These are phyloP conservation scores for Cettia cetti DNA, from an alignment of 2,113 vertebrate genomes.

Conservation along the genomic window DNA sequence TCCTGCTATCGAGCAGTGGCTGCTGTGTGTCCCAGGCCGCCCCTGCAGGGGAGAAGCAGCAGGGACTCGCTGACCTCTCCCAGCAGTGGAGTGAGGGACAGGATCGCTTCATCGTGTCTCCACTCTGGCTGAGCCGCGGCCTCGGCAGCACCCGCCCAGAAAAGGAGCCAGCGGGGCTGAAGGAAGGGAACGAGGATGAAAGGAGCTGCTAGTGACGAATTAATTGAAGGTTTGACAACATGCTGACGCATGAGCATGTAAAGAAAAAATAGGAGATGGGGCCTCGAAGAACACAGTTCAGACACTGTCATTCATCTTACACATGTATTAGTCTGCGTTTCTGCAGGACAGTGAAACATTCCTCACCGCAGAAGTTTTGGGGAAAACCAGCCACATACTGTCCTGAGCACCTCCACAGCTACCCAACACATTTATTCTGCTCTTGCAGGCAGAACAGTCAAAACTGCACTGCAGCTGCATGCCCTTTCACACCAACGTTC, in stretches of 20 bases:
- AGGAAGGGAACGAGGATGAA: background rate
- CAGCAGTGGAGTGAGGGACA: background rate
- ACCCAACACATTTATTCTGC: background rate
- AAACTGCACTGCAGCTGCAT: background rate
- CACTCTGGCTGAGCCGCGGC: background rate
- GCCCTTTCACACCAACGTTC: accelerated
- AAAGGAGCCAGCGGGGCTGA: accelerated
- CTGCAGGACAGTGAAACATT: background rate
- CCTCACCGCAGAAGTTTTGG: background rate
- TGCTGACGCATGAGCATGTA: background rate
- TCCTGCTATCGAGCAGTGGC: accelerated
- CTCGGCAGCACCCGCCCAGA: background rate
- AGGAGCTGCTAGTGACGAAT: background rate
- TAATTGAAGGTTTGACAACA: background rate
- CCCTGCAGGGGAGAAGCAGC: background rate
- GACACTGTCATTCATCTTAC: background rate
- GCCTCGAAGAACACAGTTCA: background rate
- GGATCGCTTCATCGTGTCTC: background rate
- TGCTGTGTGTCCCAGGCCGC: background rate
- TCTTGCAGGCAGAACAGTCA: background rate
- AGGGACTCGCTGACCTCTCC: background rate
- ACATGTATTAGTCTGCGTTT: background rate
- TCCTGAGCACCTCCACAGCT: background rate
- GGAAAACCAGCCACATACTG: background rate
- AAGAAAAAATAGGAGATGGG: background rate